Evolutionary conservation across 1,140 invertebrate genomes (phyloP).

Genomic region (Magallana ariakensis): DNA sequence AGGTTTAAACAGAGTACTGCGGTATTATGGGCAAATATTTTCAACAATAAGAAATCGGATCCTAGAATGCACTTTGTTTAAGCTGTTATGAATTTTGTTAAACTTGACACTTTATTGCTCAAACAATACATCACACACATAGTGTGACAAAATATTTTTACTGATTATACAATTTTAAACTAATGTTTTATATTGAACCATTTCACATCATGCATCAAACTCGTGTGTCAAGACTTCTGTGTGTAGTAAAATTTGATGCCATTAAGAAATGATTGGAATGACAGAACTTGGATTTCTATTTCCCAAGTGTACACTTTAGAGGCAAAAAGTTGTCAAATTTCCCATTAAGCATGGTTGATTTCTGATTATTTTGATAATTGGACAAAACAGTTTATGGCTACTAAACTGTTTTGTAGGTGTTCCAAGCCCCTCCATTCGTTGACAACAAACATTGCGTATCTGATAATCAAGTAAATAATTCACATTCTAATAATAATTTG

Average conservation of each 20-base stretch:
- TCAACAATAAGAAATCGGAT: too few relatives aligned
- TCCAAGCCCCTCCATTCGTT: not conserved
- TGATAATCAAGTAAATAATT: not conserved
- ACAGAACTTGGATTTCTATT: not conserved
- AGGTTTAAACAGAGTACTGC: too few relatives aligned
- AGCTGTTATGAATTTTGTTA: too few relatives aligned
- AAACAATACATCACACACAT: too few relatives aligned
- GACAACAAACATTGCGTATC: not conserved
- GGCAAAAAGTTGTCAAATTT: not conserved
- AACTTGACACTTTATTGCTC: too few relatives aligned
- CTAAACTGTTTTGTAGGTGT: not conserved
- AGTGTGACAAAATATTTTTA: not conserved
- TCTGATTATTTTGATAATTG: not conserved
- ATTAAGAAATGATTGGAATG: slow-evolving; percentile 24
- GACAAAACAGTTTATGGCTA: not conserved
- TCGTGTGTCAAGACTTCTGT: not conserved
- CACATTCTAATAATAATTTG: not conserved
- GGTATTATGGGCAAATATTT: too few relatives aligned
- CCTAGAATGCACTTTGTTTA: too few relatives aligned
- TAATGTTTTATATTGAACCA: not conserved
- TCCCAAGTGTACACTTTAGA: not conserved
- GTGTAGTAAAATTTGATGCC: not conserved
- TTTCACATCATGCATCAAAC: not conserved
- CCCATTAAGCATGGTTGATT: slow-evolving; percentile 1
- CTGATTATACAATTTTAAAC: not conserved